Conservation (phyloP, 2,797 vertebrate species). For the Trachops cirrhosus region DNA sequence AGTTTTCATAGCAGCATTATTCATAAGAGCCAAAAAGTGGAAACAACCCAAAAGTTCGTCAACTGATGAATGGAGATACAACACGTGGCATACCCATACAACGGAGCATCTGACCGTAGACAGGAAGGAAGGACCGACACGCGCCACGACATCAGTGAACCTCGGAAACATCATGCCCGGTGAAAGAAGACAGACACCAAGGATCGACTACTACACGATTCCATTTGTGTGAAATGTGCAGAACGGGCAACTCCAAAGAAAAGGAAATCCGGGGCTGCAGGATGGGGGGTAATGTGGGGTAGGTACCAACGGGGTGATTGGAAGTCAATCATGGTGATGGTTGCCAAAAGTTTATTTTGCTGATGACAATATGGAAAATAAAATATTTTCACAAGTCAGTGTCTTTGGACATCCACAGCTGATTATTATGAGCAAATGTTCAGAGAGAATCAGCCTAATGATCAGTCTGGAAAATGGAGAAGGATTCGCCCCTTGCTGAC, state of each 20-base stretch:
- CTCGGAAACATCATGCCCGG: neutral
- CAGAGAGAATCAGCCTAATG: neutral
- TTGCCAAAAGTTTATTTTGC: neutral
- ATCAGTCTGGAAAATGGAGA: neutral
- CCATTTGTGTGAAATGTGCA: neutral
- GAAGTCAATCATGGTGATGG: neutral
- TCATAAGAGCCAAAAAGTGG: neutral
- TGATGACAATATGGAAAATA: neutral
- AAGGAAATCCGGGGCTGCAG: neutral
- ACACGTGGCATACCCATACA: neutral
- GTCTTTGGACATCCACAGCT: neutral
- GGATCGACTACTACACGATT: accelerated
- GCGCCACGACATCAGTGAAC: neutral
- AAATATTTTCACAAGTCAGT: neutral
- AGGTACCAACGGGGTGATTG: neutral
- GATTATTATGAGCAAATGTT: neutral
- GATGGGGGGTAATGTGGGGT: accelerated
- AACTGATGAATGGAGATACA: neutral
- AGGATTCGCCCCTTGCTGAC: neutral
- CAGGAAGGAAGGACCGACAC: neutral
- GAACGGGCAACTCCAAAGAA: neutral
- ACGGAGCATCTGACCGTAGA: neutral
- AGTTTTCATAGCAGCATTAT: neutral
- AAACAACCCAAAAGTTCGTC: neutral
- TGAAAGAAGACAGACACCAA: neutral